Evolutionary conservation across 2,113 vertebrate species (phyloP).

Genomic region (Camelus dromedarius): DNA sequence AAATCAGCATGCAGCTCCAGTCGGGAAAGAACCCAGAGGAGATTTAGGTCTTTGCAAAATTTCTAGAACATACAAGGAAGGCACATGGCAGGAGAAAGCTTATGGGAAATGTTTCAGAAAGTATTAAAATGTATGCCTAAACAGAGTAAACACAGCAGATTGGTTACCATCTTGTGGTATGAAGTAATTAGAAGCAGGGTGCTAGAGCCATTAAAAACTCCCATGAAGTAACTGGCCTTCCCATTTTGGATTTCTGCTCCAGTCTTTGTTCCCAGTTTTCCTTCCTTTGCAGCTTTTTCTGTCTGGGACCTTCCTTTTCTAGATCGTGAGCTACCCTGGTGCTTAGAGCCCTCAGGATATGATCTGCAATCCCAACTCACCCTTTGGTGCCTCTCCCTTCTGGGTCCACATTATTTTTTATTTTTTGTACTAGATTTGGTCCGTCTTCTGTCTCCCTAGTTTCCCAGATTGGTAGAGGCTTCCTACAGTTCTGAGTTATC

Average conservation of each 20-base stretch:
- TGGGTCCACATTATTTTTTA: not conserved
- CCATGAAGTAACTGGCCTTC: constrained; percentile 36
- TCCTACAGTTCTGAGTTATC: not conserved
- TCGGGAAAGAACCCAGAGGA: constrained; percentile 55
- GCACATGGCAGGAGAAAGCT: not conserved
- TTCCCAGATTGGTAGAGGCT: not conserved
- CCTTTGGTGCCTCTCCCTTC: not conserved
- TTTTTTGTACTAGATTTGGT: not conserved
- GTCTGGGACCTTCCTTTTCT: constrained; percentile 45
- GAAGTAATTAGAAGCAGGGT: constrained; percentile 65
- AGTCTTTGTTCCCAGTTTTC: constrained; percentile 32
- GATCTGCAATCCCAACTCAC: not conserved
- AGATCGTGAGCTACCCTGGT: not conserved
- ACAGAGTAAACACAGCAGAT: constrained; percentile 49
- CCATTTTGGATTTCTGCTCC: constrained; percentile 66
- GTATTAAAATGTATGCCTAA: constrained; percentile 39
- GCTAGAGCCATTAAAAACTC: not conserved
- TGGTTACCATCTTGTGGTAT: constrained; percentile 57
- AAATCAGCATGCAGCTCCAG: constrained; percentile 63
- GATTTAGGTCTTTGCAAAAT: constrained; percentile 30
- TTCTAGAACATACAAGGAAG: constrained; percentile 60
- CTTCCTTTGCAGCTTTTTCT: not conserved
- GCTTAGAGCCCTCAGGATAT: not conserved
- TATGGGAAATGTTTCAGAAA: constrained; percentile 46
- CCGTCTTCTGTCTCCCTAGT: not conserved